These are phyloP conservation scores for Neoaliturus tenellus DNA, from an alignment of 2,888 invertebrate genomes.

Conservation along the genomic window DNA sequence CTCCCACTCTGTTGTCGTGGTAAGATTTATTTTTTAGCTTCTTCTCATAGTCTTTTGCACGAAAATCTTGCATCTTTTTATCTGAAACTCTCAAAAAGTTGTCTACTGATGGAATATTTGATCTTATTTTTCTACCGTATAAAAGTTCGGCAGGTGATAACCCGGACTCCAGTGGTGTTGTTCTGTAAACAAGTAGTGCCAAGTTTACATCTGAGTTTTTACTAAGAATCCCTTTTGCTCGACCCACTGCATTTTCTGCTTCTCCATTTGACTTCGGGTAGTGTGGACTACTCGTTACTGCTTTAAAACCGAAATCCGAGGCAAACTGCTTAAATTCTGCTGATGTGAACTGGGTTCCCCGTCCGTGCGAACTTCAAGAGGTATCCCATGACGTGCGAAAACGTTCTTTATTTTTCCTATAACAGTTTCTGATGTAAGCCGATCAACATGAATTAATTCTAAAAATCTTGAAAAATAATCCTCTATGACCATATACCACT, in stretches of 20 bases:
- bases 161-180: slow-evolving; percentile 10
- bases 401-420: not conserved
- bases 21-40: not conserved
- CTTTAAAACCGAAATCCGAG: not conserved
- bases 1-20: not conserved
- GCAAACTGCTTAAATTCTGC: slow-evolving; percentile 31
- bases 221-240: slow-evolving; percentile 15
- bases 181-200: slow-evolving; percentile 29
- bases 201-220: slow-evolving; percentile 48
- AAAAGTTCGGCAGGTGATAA: slow-evolving; percentile 40
- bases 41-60: not conserved
- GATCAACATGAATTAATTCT: not conserved
- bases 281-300: not conserved
- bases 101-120: slow-evolving; percentile 14
- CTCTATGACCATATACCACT: not conserved
- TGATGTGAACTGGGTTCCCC: slow-evolving; percentile 48
- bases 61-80: too few relatives aligned
- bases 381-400: slow-evolving; percentile 10
- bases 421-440: not conserved
- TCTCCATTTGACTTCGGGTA: slow-evolving; percentile 3
- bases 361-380: slow-evolving; percentile 13
- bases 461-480: not conserved
- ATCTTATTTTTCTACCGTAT: slow-evolving; percentile 15
- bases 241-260: slow-evolving; percentile 44
- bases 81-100: not conserved